phyloP scores from a whole-genome alignment of 2,888 invertebrate species.

The Alloscopus bannaensis region DNA sequence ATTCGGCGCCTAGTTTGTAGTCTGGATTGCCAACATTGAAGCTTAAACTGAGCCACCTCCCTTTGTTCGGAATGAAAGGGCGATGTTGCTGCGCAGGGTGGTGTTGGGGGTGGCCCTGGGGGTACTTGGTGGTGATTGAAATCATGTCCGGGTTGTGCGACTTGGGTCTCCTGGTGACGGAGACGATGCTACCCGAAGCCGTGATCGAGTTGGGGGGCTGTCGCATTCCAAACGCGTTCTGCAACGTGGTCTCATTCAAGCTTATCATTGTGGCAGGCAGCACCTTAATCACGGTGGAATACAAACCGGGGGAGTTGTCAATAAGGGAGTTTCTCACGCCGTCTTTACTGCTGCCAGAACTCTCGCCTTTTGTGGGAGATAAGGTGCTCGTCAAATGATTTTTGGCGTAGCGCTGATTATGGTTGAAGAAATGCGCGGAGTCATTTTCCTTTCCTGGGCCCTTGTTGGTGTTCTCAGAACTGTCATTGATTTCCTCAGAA shows the following conservation, averaged over 20 bases:
- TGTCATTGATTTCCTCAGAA: background rate
- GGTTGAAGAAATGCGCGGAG: constrained; percentile 40
- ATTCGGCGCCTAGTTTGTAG: constrained; percentile 34
- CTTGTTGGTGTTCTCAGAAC: background rate
- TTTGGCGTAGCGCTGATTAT: constrained; percentile 55
- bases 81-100: constrained; percentile 24
- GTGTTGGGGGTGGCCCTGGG: background rate
- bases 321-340: constrained; percentile 41
- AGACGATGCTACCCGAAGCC: constrained; percentile 2
- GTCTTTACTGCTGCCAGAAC: background rate
- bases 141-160: constrained; percentile 27
- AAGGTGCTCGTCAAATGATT: constrained; percentile 45
- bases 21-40: constrained; percentile 36
- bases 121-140: constrained; percentile 45
- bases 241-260: constrained; percentile 28
- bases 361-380: background rate
- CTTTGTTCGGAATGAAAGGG: constrained; percentile 38
- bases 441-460: constrained; percentile 30
- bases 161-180: constrained; percentile 28
- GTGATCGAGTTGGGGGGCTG: background rate
- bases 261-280: constrained; percentile 45
- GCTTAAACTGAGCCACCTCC: constrained; percentile 31
- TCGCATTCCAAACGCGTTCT: background rate
- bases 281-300: constrained; percentile 64
- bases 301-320: constrained; percentile 48